phyloP scores from a whole-genome alignment of 2,797 vertebrate genomes.

The Thamnophis elegans region DNA sequence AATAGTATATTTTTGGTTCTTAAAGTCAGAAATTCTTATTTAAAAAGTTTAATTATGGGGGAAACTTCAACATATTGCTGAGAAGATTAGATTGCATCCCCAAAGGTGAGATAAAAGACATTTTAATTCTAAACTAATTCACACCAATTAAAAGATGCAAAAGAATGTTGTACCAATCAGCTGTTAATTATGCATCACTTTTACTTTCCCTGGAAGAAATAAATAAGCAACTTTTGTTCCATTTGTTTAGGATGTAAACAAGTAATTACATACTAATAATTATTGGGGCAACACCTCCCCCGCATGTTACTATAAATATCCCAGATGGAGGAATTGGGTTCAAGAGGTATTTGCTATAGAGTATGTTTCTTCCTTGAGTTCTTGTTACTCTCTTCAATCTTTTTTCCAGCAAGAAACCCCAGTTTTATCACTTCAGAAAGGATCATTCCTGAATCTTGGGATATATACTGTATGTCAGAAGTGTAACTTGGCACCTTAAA shows the following conservation, averaged over 20 bases:
- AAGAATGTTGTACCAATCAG: conserved; percentile 80
- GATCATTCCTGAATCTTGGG: background rate
- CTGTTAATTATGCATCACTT: conserved; percentile 85
- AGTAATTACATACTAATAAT: conserved; percentile 5
- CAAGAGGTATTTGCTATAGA: background rate
- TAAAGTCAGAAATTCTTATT: conserved; percentile 64
- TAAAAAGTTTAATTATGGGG: conserved; percentile 83
- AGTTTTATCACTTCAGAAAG: background rate
- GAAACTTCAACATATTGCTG: conserved; percentile 80
- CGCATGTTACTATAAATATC: background rate
- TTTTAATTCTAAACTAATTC: conserved; percentile 88
- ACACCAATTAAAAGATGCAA: conserved; percentile 88
- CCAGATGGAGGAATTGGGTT: background rate
- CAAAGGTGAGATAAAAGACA: conserved; percentile 81
- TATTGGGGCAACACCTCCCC: background rate
- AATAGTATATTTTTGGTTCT: conserved; percentile 43
- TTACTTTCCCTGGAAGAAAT: conserved; percentile 75
- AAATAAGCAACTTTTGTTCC: conserved; percentile 69
- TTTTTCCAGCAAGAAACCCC: background rate
- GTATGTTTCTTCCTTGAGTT: background rate
- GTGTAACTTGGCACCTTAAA: background rate
- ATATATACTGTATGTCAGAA: too few relatives aligned
- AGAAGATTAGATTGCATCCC: conserved; percentile 83
- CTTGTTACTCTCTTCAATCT: background rate
- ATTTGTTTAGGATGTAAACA: conserved; percentile 64